Conservation (phyloP, 2,888 invertebrate species). For the Nemapogon koenigi region DNA sequence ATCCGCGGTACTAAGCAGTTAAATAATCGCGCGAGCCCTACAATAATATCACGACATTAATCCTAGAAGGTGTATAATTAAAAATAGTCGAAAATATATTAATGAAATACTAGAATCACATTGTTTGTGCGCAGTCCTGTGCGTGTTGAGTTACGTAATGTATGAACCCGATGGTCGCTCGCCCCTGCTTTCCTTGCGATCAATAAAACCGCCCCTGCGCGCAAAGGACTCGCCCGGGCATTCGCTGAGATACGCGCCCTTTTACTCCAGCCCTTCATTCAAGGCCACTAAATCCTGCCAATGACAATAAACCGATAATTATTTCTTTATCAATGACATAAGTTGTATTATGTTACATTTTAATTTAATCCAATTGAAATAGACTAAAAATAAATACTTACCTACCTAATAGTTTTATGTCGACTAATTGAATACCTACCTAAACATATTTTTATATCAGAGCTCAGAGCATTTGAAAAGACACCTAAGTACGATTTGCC, state of each 20-base stretch:
- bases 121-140: conserved; percentile 64
- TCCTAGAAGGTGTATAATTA: conserved; percentile 56
- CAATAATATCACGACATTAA: conserved; percentile 51
- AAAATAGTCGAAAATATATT: conserved; percentile 51
- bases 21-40: conserved; percentile 44
- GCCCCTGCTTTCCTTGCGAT: conserved; percentile 13
- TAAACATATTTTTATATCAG: too few species aligned
- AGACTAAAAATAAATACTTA: too few species aligned
- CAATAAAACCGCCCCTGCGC: conserved; percentile 3
- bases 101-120: conserved; percentile 58
- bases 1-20: conserved; percentile 23
- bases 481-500: too few species aligned
- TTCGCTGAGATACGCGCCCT: conserved; percentile 1
- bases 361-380: too few species aligned
- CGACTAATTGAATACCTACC: too few species aligned
- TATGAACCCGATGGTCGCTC: conserved; percentile 29
- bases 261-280: neutral
- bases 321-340: too few species aligned
- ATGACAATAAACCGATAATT: too few species aligned
- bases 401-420: too few species aligned
- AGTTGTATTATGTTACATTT: too few species aligned
- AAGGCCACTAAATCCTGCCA: conserved; percentile 8
- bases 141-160: conserved; percentile 63
- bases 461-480: too few species aligned
- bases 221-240: conserved; percentile 5